These are phyloP conservation scores for Drosophila aldrichi DNA, from an alignment of 2,888 invertebrate species.

Conservation along the genomic window DNA sequence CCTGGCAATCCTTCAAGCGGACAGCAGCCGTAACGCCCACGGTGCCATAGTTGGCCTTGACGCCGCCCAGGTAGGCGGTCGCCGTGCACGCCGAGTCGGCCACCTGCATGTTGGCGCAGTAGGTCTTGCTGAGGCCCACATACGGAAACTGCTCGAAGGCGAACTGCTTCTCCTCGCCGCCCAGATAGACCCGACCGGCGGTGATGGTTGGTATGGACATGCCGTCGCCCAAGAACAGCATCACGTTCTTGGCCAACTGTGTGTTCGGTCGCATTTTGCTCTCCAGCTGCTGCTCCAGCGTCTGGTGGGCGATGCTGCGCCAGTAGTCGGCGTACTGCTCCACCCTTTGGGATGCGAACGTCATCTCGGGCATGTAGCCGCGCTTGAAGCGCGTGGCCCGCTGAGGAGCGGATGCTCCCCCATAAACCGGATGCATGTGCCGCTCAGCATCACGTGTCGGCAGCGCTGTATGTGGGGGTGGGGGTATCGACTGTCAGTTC, in stretches of 20 bases:
- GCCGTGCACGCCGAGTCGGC: constrained; percentile 94
- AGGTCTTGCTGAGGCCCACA: constrained; percentile 92
- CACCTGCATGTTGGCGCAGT: constrained; percentile 92
- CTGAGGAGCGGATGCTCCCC: neutral
- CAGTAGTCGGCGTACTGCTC: constrained; percentile 85
- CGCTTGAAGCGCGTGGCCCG: constrained; percentile 64
- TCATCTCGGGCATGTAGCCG: constrained; percentile 79
- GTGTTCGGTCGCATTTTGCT: constrained; percentile 80
- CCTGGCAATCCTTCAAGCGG: constrained; percentile 88
- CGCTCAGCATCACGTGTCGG: constrained; percentile 60
- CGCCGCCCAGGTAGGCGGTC: constrained; percentile 92
- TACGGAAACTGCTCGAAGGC: constrained; percentile 92
- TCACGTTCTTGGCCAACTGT: constrained; percentile 87
- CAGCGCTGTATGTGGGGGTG: constrained; percentile 21
- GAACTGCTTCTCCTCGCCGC: constrained; percentile 91
- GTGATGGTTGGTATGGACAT: constrained; percentile 94
- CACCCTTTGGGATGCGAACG: constrained; percentile 71
- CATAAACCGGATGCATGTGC: constrained; percentile 82
- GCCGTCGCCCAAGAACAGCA: constrained; percentile 92
- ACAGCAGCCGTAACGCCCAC: constrained; percentile 91
- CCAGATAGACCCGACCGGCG: constrained; percentile 91
- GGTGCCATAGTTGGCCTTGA: constrained; percentile 92
- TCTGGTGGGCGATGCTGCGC: constrained; percentile 85
- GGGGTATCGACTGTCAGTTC: neutral
- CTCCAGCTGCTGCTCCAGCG: constrained; percentile 83